Base-by-base conservation (phyloP, 92 coral and sea anemone species). In the Porites rus region DNA sequence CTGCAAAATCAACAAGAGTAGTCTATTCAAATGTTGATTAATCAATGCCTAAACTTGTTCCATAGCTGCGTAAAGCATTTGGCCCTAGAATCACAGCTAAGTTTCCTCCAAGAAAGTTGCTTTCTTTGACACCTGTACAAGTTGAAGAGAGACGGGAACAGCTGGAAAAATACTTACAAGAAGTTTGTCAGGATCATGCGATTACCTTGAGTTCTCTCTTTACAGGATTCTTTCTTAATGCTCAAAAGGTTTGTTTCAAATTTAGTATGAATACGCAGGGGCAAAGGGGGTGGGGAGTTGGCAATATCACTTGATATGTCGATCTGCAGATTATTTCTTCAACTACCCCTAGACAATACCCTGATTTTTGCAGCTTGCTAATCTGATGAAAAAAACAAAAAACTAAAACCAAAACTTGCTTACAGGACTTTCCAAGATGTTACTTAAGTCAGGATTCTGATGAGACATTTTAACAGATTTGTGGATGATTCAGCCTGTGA, bases 61-160 rank as follows among this genome's bases (percentile, higher is more conserved):
- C 53, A 12, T 51, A 96, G 99, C 78, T 96, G 63, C 94, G 92
- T 69, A 95, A 93, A 85, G 96, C 82, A 61, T 96, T 89, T 91
- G 99, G 99, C 17, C 85, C 90, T 17, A 88, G 92, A 72, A 85
- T 96, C 22, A 70, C 94, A 75, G 92, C 91, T 16, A 79, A 78
- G 68, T 96, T 96, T 74, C 99, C 99, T 11, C 98, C 99, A 50
- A 89, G 93, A 63, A 94, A 92, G 79, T 72, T 96, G 5, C 65
- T 93, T 72, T 93, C 95, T 20, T 80, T 96, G 77, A 95, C 96
- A 0, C 93, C 91, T 22, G 89, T 79, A 14, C 99, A 96, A 83
- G 84, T 93, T 59, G 99, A 95, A 70, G 99, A 96, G 51, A 91
- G 99, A 38, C 81, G 99, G 58, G 96, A 93, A 54, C 94, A 88